Conservation (phyloP, 2,113 vertebrate genomes). For the Nibea coibor region DNA sequence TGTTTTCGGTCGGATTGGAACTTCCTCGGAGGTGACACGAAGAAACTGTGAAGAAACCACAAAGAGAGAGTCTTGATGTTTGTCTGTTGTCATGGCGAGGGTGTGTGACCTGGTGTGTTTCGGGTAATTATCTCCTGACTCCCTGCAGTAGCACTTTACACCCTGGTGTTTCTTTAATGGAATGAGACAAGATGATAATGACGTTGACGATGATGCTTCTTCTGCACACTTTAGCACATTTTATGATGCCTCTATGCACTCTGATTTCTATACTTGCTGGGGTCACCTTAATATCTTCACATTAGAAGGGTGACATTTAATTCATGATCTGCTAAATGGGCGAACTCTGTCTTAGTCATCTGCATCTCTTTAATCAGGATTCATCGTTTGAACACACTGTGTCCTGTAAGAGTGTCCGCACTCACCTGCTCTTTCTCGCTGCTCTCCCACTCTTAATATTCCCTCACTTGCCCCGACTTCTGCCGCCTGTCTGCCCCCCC, state of each 20-base stretch:
- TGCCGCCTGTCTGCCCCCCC: constrained; percentile 23
- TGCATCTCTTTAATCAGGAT: neutral
- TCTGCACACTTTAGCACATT: neutral
- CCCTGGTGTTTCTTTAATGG: constrained; percentile 26
- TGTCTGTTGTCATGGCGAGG: constrained; percentile 12
- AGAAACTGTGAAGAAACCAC: neutral
- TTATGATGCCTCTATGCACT: neutral
- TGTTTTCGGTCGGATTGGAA: neutral
- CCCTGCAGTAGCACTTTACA: neutral
- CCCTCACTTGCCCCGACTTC: constrained; percentile 63
- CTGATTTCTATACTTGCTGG: neutral
- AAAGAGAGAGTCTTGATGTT: neutral
- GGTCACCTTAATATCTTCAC: neutral
- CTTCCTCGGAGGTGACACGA: rapidly evolving
- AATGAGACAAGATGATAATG: constrained; percentile 9
- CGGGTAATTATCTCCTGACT: constrained; percentile 44
- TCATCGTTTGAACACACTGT: constrained; percentile 12
- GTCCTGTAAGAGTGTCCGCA: constrained; percentile 29
- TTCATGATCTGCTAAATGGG: neutral
- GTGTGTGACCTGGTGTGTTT: constrained; percentile 40
- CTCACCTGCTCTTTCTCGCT: constrained; percentile 56
- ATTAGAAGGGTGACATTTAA: neutral
- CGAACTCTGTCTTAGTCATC: neutral
- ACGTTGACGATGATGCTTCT: neutral
- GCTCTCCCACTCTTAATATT: constrained; percentile 43